Base-by-base conservation (phyloP, 2,113 vertebrate species). In the Athene cunicularia region DNA sequence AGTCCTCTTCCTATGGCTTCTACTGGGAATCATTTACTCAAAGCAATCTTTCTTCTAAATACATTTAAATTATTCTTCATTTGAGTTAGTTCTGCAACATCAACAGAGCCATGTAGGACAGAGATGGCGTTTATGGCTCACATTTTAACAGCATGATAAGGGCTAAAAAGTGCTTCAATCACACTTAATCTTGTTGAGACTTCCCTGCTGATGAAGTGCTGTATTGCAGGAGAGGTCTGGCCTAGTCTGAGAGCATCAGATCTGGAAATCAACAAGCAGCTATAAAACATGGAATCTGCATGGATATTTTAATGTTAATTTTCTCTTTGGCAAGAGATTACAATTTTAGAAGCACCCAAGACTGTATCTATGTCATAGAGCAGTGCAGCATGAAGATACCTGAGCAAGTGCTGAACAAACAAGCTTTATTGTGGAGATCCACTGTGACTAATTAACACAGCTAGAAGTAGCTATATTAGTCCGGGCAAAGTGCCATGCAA, bases 381-480 rank as follows among this genome's bases (percentile, higher is more conserved):
- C 77, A 12, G 2, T 56, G 55, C 81, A 88, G 70, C 67, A 41
- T 70, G 63, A 85, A 94, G 81, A 50, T 58, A 90, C 87, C 87
- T 87, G 53, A 92, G 62, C 66, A 97, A 95, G 62, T 91, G 81
- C 87, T 96, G 95, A 95, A 91, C 62, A 97, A 96, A 96, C 95
- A 96, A 82, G 39, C 81, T 80, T 84, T 82, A 66, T 64, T 90
- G 79, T 82, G 81, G 71, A 94, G 71, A 77, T 96, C 93, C 62
- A 12, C 58, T 92, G 96, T 95, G 96, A 90, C 93, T 94, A 95
- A 96, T 96, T 96, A 97, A 93, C 96, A 88, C 77, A 94, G 91
- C 77, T 75, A 94, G 93, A 94, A 85, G 90, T 80, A 94, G 84
- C 66, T 96, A 45, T 95, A 92, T 93, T 95, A 94, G 92, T 93